These are phyloP conservation scores for Lacerta bilineata DNA, from an alignment of 2,797 vertebrate genomes.

Conservation along the genomic window DNA sequence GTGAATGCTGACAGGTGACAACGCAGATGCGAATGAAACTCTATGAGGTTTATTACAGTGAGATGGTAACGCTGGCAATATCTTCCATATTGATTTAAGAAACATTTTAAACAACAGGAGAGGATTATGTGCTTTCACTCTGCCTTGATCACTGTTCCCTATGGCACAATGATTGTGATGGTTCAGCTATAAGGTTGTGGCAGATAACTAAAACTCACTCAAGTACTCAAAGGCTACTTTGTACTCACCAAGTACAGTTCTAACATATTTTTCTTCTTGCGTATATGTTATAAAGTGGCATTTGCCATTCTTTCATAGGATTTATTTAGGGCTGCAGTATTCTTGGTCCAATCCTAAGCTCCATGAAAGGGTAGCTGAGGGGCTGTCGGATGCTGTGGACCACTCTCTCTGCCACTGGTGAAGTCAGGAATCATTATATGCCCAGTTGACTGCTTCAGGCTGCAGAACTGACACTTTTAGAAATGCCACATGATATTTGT, in stretches of 20 bases:
- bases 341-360: neutral
- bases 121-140: constrained; percentile 21
- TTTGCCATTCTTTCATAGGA: neutral
- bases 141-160: constrained; percentile 24
- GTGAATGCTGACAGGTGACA: neutral
- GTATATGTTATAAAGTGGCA: neutral
- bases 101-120: neutral
- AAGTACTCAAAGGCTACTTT: constrained; percentile 18
- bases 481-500: too few relatives aligned
- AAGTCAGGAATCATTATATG: too few relatives aligned
- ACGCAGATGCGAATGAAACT: neutral
- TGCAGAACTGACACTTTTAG: too few relatives aligned
- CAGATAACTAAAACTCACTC: constrained; percentile 32
- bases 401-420: too few relatives aligned
- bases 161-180: constrained; percentile 11
- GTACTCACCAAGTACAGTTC: neutral
- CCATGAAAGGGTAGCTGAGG: too few relatives aligned
- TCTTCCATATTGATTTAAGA: constrained; percentile 5
- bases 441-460: too few relatives aligned
- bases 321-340: neutral
- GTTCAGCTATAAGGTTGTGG: constrained; percentile 26
- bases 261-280: neutral
- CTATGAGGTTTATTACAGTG: neutral
- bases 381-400: too few relatives aligned
- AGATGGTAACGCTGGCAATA: constrained; percentile 16